Conservation (phyloP, 2,888 invertebrate species). For the Unio delphinus region DNA sequence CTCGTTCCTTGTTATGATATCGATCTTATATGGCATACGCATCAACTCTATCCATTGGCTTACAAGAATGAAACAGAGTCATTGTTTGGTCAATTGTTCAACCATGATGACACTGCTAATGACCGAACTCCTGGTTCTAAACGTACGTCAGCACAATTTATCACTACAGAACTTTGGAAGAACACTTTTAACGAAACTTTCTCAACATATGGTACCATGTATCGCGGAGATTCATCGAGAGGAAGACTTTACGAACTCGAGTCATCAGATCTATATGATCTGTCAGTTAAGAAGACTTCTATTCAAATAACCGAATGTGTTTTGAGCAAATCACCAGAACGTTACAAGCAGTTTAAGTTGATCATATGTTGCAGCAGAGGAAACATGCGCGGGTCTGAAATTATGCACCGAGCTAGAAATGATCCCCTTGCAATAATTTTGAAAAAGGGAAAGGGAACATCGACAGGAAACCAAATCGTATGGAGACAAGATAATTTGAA, state of each 20-base stretch:
- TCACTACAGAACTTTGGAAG: conserved; percentile 70
- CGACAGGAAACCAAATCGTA: no score
- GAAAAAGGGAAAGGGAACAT: no score
- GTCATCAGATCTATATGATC: conserved; percentile 44
- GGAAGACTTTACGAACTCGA: conserved; percentile 67
- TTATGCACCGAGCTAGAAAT: no score
- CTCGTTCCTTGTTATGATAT: conserved; percentile 74
- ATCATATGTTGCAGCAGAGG: no score
- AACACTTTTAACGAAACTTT: conserved; percentile 68
- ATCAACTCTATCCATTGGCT: conserved; percentile 68
- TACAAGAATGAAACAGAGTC: conserved; percentile 54
- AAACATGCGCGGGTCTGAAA: no score
- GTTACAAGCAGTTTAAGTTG: no score
- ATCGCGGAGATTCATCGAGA: conserved; percentile 70
- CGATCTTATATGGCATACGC: conserved; percentile 73
- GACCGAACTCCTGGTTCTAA: conserved; percentile 71
- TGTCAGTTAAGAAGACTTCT: conserved; percentile 45
- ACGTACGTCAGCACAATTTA: conserved; percentile 69
- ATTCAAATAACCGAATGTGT: conserved; percentile 4
- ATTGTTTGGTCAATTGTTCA: conserved; percentile 62
- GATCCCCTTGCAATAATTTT: no score
- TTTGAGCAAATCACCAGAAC: no score
- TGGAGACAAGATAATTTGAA: no score
- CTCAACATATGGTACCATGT: conserved; percentile 71
- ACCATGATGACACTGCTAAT: conserved; percentile 72